Evolutionary conservation across 2,888 invertebrate genomes (phyloP), one percentile per base, ranked within the genome.

Genomic region (Xanthia icteritia): DNA sequence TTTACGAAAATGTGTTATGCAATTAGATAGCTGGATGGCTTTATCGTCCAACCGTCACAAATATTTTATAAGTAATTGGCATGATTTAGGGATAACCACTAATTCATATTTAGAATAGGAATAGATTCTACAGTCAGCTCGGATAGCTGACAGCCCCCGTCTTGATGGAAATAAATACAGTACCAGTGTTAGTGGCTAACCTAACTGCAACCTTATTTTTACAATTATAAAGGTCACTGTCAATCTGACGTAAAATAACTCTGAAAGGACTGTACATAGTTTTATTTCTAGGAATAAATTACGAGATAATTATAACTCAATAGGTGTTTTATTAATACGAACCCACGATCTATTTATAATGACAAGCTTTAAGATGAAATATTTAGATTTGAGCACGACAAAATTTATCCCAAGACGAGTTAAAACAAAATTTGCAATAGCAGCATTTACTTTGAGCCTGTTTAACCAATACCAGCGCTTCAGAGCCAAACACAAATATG

Each of bases 401-500:
- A 60, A 61, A 48, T 66, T 70, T 76, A 70, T 63, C 2, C 36
- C 54, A 58, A 15, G 15, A 70, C 13, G 17, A 51, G 36, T 63
- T 63, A 36, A 27, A 61, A 61, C 48, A 69, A 74, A 74, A 77
- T 73, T 69, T 72, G 75, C 61, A 74, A 71, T 60, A 73, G 20
- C 36, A 56, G 20, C 42, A 58, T 64, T 72, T 75, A 72, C 75
- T 75, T 79, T 68, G 79, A 82, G 36, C 68, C 63, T 61, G 71
- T 83, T 79, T 69, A 75, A 76, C 56, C 65, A 75, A 82, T 76
- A n/a, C 39, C 15, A 58, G 58, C 15, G 69, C 69, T 58, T 56
- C 72, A 69, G 36, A 74, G 36, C n/a, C 51, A 61, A 80, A 83
- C 58, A 80, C 66, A 80, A 83, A 76, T 80, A 80, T 69, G 23